Evolutionary conservation across 2,888 invertebrate genomes (phyloP).

Genomic region (Pristionchus exspectatus): DNA sequence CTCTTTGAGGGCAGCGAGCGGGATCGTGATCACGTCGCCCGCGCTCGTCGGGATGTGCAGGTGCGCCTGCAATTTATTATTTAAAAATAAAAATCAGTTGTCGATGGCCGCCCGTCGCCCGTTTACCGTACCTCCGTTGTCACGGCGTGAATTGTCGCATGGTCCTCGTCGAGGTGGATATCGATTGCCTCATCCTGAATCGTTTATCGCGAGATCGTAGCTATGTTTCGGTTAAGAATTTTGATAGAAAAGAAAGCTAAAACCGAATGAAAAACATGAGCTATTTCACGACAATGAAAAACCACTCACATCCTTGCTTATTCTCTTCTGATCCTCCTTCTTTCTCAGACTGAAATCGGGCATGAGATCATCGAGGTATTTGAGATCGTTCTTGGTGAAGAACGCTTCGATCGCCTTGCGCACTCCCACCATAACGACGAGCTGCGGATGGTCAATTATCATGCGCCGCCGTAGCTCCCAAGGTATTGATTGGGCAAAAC

Average conservation of each 20-base stretch:
- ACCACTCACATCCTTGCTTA: conserved; percentile 78
- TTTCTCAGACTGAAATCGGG: conserved; percentile 91
- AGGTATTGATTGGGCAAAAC: too few relatives aligned
- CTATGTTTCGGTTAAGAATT: too few relatives aligned
- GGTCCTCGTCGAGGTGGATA: conserved; percentile 74
- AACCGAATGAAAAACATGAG: too few relatives aligned
- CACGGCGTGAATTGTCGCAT: conserved; percentile 78
- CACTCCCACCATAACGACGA: conserved; percentile 97
- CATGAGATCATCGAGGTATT: conserved; percentile 97
- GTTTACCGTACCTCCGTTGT: conserved; percentile 71
- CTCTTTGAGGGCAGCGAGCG: conserved; percentile 83
- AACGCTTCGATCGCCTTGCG: conserved; percentile 92
- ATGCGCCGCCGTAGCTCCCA: too few relatives aligned
- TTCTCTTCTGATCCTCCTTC: conserved; percentile 85
- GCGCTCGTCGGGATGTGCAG: conserved; percentile 91
- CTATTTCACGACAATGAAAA: too few relatives aligned
- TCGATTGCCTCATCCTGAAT: conserved; percentile 67
- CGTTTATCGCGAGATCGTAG: too few relatives aligned
- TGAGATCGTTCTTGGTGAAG: conserved; percentile 93
- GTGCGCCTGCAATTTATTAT: conserved; percentile 82
- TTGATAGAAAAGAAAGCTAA: too few relatives aligned
- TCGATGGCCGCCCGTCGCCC: neutral
- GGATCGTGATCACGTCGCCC: conserved; percentile 92
- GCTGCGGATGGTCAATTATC: conserved; percentile 79
- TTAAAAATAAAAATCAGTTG: neutral